Evolutionary conservation across 2,888 invertebrate genomes (phyloP).

Genomic region (Athripsodes cinereus): DNA sequence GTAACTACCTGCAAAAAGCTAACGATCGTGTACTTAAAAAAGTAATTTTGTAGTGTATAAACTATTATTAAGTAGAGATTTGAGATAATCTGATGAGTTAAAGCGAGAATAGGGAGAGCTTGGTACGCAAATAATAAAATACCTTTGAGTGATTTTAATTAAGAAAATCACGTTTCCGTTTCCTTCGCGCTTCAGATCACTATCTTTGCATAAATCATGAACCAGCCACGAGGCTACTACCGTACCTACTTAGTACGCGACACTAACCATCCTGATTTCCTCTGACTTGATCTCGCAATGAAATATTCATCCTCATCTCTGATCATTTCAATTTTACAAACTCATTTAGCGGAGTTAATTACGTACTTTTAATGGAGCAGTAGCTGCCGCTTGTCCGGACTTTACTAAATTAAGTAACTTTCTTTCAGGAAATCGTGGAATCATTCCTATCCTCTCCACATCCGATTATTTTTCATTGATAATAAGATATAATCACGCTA

Average conservation of each 20-base stretch:
- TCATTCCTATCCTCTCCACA: conserved; percentile 1
- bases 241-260: no score
- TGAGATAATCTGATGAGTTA: no score
- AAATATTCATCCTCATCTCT: conserved; percentile 20
- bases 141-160: conserved; percentile 12
- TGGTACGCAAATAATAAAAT: background rate
- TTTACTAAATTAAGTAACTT: conserved; percentile 17
- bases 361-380: conserved; percentile 24
- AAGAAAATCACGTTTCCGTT: conserved; percentile 6
- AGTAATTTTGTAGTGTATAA: no score
- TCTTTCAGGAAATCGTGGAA: background rate
- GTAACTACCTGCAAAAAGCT: no score
- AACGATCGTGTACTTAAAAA: no score
- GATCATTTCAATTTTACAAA: conserved; percentile 25
- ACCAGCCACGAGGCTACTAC: no score
- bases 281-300: conserved; percentile 12
- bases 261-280: no score
- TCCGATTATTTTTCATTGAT: background rate
- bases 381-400: conserved; percentile 7
- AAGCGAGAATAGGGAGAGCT: no score
- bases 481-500: background rate
- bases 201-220: conserved; percentile 17
- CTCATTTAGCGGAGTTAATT: conserved; percentile 24
- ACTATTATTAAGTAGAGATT: no score
- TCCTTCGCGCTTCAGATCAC: conserved; percentile 1